phyloP scores from a whole-genome alignment of 2,888 invertebrate genomes.

The Phengaris arion region DNA sequence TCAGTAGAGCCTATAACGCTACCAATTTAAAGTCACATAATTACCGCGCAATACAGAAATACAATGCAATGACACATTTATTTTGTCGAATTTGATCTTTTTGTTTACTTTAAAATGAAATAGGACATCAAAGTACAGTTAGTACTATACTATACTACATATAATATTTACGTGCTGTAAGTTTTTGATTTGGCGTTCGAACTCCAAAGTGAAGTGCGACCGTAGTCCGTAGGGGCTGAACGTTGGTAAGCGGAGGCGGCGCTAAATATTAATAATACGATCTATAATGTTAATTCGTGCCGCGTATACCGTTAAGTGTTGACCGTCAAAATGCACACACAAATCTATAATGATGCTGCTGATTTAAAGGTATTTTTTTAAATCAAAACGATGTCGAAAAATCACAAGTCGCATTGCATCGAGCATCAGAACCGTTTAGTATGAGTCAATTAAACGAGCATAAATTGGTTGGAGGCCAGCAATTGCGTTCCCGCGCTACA shows the following conservation, averaged over 20 bases:
- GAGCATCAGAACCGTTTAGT: not conserved
- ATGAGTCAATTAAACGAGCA: constrained; percentile 18
- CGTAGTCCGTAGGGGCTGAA: not conserved
- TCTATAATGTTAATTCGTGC: too few species aligned
- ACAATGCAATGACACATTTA: too few species aligned
- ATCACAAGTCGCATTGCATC: not conserved
- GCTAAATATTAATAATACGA: not conserved
- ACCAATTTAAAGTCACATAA: too few species aligned
- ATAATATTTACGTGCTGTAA: not conserved
- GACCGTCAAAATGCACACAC: too few species aligned
- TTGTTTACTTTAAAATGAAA: too few species aligned
- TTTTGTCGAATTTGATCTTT: too few species aligned
- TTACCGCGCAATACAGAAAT: too few species aligned
- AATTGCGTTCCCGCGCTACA: not conserved
- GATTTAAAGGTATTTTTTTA: not conserved
- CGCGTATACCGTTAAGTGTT: too few species aligned
- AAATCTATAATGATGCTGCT: too few species aligned
- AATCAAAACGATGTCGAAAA: not conserved
- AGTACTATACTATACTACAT: too few species aligned
- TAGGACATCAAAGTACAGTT: too few species aligned
- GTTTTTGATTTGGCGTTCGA: not conserved
- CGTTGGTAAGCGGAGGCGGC: not conserved
- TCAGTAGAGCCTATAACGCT: too few species aligned
- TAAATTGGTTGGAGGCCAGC: constrained; percentile 11
- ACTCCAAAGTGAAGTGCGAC: not conserved